Evolutionary conservation across 2,113 vertebrate species (phyloP), one percentile per base, ranked within the genome.

Genomic region (Aramus guarauna): DNA sequence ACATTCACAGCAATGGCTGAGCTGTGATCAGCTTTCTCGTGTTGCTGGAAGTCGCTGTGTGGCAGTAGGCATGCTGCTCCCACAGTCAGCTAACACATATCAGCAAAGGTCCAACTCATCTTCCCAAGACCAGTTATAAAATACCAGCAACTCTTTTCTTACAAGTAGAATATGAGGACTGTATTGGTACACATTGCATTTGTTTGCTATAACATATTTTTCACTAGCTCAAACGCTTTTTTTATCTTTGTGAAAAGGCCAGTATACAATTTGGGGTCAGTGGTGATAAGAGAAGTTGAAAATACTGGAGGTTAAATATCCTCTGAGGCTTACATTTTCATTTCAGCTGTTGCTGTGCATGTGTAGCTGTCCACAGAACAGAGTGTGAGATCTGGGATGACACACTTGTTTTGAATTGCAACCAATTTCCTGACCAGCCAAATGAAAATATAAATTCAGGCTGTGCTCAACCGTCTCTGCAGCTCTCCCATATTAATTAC

Each of bases 391-490:
- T 90, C 56, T 90, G 69, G 74, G 63, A 91, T 94, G 88, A 94
- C 71, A 91, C 59, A 91, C 7, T 78, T 12, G 16, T 94, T 89
- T 89, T 95, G 95, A 92, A 87, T 89, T 73, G 45, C 37, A 81
- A 94, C 69, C 89, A 95, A 73, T 94, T 91, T 76, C 89, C 80
- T 92, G 80, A 83, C 73, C 88, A 66, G 73, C 32, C 74, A 95
- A 91, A 91, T 74, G 39, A 89, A 92, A 94, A 91, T 66, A 85
- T 64, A 92, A 85, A 91, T 94, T 89, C 48, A 94, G 77, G 7
- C 80, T 92, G 27, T 83, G 27, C 41, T 88, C 36, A 85, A 47
- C 45, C 14, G 18, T 53, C n/a, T 85, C 71, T 80, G 41, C 56
- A 91, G 55, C 12, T 53, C 45, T 89, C 19, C 55, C 14, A 6